Conservation (phyloP, 2,797 vertebrate species). For the Percopsis omiscomaycus region DNA sequence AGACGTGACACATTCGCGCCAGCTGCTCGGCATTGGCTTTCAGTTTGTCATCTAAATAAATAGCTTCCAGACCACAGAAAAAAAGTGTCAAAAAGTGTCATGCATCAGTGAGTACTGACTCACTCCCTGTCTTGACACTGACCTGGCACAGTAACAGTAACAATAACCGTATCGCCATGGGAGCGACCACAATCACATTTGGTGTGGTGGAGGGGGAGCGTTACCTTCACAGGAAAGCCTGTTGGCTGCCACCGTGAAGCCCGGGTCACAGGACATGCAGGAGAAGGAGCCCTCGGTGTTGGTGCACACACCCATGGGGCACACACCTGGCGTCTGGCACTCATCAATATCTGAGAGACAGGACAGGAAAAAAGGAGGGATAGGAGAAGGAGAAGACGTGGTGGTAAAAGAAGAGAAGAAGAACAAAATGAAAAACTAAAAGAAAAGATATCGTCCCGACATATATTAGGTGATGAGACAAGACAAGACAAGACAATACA, state of each 20-base stretch:
- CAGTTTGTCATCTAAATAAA: constrained; percentile 34
- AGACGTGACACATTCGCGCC: constrained; percentile 40
- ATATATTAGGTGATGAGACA: constrained; percentile 1
- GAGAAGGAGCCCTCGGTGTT: constrained; percentile 78
- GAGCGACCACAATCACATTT: not conserved
- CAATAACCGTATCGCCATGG: constrained; percentile 11
- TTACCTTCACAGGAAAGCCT: constrained; percentile 74
- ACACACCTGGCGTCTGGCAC: constrained; percentile 66
- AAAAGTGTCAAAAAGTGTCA: constrained; percentile 36
- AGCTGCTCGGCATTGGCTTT: constrained; percentile 40
- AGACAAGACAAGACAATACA: not conserved
- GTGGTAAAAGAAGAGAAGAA: not conserved
- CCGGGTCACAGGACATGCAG: constrained; percentile 69
- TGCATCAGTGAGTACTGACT: constrained; percentile 33
- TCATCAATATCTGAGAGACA: constrained; percentile 70
- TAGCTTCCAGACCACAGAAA: constrained; percentile 49
- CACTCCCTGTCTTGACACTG: constrained; percentile 18
- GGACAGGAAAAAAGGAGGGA: not conserved
- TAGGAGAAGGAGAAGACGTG: not conserved
- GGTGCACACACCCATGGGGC: constrained; percentile 67
- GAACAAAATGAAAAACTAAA: not conserved
- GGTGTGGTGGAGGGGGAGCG: not conserved
- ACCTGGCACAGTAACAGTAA: constrained; percentile 34
- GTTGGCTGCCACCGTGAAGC: constrained; percentile 59
- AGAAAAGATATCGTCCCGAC: not conserved